Evolutionary conservation across 2,113 vertebrate species (phyloP), one percentile per base, ranked within the genome.

Genomic region (Aphyosemion australe): DNA sequence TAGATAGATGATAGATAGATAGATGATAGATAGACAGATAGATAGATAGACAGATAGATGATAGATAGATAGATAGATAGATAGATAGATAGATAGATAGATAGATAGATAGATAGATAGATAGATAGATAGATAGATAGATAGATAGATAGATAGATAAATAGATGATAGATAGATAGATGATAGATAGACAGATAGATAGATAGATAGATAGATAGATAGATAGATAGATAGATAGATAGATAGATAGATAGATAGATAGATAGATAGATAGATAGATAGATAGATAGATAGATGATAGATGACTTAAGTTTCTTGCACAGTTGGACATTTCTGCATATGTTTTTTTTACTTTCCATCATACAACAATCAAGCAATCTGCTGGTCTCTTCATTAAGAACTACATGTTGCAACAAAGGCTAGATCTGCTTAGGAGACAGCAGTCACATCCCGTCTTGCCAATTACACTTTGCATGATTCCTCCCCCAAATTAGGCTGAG

Each of bases 401-500:
- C 74, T 71, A 46, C 42, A 37, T 75, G 82, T 76, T 82, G 56
- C 83, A 80, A 84, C 82, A 88, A 87, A 86, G 77, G 66, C 19
- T 1, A 15, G 68, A 86, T 83, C 77, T 58, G 21, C 76, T 80
- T 14, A 74, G 85, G 87, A 89, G 80, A 83, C 73, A 83, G 75
- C 71, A 86, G 82, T 82, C 84, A 85, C 84, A 80, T 81, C 71
- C 75, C 54, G 56, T 78, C 73, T 65, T 86, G 88, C 89, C 92
- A 92, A 92, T 93, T 93, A 92, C 84, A 91, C 88, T 91, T 90
- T 89, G 86, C 84, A 87, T 90, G 87, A 92, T 92, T 90, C 92
- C 90, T 92, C 89, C 89, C 84, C 89, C 83, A 88, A 92, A 92
- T 91, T 89, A 90, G 82, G 84, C 90, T 84, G 86, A 91, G 88